These are phyloP conservation scores for Drosophila stalkeri DNA, from an alignment of 2,888 invertebrate species.

Conservation along the genomic window DNA sequence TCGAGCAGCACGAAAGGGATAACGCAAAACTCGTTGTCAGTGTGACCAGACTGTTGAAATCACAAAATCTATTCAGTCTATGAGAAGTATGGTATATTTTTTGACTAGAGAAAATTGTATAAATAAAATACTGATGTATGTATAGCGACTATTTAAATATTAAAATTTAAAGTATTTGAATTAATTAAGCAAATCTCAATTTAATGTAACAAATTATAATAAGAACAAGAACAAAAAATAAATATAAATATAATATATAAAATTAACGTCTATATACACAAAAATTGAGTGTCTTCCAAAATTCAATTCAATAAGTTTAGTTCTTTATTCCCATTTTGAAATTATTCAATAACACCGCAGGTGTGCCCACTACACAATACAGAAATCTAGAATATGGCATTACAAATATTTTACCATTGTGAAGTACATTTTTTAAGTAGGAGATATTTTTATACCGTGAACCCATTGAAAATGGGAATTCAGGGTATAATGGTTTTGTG, in stretches of 20 bases:
- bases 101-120: background rate
- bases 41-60: slow-evolving; percentile 26
- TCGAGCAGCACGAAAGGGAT: background rate
- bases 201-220: background rate
- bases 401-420: background rate
- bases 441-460: slow-evolving; percentile 29
- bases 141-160: background rate
- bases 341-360: background rate
- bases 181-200: background rate
- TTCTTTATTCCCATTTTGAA: background rate
- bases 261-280: background rate
- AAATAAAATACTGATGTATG: background rate
- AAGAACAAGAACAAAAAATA: too few species aligned
- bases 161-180: too few species aligned
- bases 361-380: background rate
- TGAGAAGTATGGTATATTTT: background rate
- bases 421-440: background rate
- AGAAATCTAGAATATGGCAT: background rate
- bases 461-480: too few species aligned
- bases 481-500: too few species aligned
- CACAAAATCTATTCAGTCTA: background rate
- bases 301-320: background rate
- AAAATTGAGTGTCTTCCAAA: background rate
- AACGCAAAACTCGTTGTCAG: slow-evolving; percentile 14
- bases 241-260: background rate